Evolutionary conservation across 2,797 vertebrate genomes (phyloP).

Genomic region (Prionace glauca): DNA sequence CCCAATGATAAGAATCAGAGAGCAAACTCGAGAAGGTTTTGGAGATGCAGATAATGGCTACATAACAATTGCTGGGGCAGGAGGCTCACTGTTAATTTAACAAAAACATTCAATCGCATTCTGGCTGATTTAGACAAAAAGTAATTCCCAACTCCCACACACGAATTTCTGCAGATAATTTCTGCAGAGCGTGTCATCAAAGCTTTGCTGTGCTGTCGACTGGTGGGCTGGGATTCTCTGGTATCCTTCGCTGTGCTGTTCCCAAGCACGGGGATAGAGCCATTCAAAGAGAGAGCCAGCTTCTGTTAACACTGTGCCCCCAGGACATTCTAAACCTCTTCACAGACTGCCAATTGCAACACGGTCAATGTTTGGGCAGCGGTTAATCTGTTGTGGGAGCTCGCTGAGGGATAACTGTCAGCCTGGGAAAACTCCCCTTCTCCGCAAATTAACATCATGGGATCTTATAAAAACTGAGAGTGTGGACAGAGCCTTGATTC

Average conservation of each 20-base stretch:
- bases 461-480: background rate
- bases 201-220: too few species aligned
- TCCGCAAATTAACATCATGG: background rate
- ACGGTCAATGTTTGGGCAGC: background rate
- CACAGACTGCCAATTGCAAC: background rate
- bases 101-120: background rate
- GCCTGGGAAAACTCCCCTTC: background rate
- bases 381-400: background rate
- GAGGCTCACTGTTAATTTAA: background rate
- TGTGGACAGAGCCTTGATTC: background rate
- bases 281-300: background rate
- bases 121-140: background rate
- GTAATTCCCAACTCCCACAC: slow-evolving; percentile 12
- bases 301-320: background rate
- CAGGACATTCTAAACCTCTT: background rate
- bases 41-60: background rate
- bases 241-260: background rate
- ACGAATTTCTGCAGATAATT: background rate
- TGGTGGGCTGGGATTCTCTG: background rate
- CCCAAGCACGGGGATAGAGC: background rate
- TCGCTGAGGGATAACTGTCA: background rate
- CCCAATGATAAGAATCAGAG: background rate
- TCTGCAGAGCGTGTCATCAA: background rate
- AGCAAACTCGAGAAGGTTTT: background rate
- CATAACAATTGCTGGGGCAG: background rate